phyloP scores from a whole-genome alignment of 2,113 vertebrate genomes.

The Jacana jacana region DNA sequence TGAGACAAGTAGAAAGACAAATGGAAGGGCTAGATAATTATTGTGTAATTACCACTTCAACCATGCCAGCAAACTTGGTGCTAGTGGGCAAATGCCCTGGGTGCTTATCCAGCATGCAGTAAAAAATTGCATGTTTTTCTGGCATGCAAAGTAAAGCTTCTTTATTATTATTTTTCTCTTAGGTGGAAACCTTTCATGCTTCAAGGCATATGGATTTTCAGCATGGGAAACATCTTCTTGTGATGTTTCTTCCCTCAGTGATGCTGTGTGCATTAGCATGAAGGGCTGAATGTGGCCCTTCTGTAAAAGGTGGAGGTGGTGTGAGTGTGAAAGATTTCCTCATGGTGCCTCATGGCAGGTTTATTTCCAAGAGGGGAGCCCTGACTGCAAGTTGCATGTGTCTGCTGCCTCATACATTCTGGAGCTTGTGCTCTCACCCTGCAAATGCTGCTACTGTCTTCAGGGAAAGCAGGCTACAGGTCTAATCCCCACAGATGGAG shows the following conservation, averaged over 20 bases:
- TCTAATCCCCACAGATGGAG: neutral
- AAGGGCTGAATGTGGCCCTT: neutral
- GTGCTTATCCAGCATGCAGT: neutral
- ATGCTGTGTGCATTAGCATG: neutral
- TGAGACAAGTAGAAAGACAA: neutral
- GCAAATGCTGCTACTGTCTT: neutral
- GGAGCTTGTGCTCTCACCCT: neutral
- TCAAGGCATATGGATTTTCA: neutral
- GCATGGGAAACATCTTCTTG: neutral
- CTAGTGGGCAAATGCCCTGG: neutral
- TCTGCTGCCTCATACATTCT: neutral
- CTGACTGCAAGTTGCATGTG: neutral
- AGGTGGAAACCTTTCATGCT: neutral
- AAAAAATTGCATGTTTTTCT: neutral
- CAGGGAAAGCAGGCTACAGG: neutral
- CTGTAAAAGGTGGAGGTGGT: neutral
- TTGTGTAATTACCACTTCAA: neutral
- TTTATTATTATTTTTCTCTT: neutral
- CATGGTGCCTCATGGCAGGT: neutral
- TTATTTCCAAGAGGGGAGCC: neutral
- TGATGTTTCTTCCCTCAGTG: rapidly evolving
- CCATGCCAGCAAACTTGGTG: neutral
- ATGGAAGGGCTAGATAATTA: neutral
- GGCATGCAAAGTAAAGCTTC: neutral
- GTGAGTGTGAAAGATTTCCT: neutral